A percentile compares a stretch with the other conserved stretches of the same genome.
phyloP scores from a whole-genome alignment of 2,113 vertebrate genomes.

The Chrysemys picta region DNA sequence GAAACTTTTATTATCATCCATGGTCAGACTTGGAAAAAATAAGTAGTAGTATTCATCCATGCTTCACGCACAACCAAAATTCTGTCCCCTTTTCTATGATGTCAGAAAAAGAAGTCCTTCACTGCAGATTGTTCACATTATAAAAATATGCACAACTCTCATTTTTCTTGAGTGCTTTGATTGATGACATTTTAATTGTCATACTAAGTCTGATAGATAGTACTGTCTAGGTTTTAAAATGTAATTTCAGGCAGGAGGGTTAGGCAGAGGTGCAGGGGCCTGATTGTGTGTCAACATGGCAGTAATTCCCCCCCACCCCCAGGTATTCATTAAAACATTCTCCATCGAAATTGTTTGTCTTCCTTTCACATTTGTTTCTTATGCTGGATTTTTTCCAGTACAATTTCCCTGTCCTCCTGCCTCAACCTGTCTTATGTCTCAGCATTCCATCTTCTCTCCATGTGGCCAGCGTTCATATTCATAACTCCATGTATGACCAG shows the following conservation, averaged over 20 bases:
- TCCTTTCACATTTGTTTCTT: background rate
- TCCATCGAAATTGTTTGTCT: background rate
- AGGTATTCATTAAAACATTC: background rate
- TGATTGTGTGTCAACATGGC: background rate
- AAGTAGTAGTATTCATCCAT: background rate
- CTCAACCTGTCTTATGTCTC: conserved; percentile 17
- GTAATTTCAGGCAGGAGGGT: background rate
- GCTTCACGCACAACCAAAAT: background rate
- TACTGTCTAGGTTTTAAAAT: background rate
- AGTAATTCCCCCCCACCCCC: background rate
- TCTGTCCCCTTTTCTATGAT: background rate
- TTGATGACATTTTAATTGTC: background rate
- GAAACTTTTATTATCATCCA: conserved; percentile 22
- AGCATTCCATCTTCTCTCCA: background rate
- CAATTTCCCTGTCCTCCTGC: background rate
- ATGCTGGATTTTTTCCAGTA: background rate
- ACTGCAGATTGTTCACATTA: background rate
- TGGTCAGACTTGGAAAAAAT: conserved; percentile 10
- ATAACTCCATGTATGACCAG: background rate
- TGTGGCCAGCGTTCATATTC: background rate
- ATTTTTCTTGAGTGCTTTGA: background rate
- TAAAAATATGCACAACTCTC: background rate
- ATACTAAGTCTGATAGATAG: background rate
- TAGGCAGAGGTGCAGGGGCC: background rate
- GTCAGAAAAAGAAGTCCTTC: conserved; percentile 23